Conservation (phyloP, 2,797 vertebrate genomes). For the Sternotherus odoratus region DNA sequence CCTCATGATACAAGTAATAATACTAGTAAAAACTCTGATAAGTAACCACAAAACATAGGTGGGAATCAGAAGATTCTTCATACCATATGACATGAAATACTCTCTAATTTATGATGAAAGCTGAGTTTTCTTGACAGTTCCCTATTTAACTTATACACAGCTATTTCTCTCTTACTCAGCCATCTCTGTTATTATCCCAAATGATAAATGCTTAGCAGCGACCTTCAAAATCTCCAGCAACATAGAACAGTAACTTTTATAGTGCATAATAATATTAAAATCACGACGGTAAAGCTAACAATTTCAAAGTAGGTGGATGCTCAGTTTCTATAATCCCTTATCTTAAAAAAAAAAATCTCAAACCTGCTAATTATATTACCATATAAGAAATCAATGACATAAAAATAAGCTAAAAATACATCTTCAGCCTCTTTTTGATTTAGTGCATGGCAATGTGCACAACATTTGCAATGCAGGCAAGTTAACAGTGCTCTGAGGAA, state of each 20-base stretch:
- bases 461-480: neutral
- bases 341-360: neutral
- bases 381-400: neutral
- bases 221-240: neutral
- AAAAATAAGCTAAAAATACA: neutral
- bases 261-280: neutral
- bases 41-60: neutral
- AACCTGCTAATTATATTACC: neutral
- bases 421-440: neutral
- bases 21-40: neutral
- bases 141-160: neutral
- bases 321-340: neutral
- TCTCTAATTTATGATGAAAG: fast-evolving
- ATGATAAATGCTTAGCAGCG: neutral
- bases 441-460: neutral
- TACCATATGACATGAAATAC: neutral
- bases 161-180: neutral
- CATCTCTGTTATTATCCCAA: neutral
- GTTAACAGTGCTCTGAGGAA: neutral
- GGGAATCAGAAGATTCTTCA: neutral
- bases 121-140: neutral
- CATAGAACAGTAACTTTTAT: neutral
- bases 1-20: neutral
- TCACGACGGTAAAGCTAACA: neutral
- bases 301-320: neutral